Percentiles rank a stretch among this genome's conserved stretches.
Evolutionary conservation across 2,113 vertebrate species (phyloP).

Genomic region (Chroicocephalus ridibundus): DNA sequence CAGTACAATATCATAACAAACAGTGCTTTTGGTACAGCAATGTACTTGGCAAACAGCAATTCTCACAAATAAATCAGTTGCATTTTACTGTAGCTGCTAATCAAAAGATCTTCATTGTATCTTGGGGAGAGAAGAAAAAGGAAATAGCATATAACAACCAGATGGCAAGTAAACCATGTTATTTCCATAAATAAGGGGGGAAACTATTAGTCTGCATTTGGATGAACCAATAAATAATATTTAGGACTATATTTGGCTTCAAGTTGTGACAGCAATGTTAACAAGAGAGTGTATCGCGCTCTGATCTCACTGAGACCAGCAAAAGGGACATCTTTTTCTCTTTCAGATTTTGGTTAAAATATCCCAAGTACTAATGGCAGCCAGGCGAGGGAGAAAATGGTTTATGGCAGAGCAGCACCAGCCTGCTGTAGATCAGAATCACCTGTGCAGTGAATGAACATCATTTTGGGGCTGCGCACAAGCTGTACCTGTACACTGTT

Average conservation of each 20-base stretch:
- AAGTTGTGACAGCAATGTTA: background rate
- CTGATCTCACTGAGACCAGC: background rate
- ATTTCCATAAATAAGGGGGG: conserved; percentile 2
- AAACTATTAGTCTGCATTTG: conserved; percentile 13
- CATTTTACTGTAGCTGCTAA: background rate
- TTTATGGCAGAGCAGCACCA: background rate
- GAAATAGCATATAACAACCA: background rate
- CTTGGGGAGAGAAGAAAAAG: background rate
- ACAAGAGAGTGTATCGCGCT: background rate
- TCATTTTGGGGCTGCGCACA: background rate
- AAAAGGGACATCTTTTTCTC: background rate
- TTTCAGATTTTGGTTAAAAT: background rate
- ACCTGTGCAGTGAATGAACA: background rate
- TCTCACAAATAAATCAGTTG: conserved; percentile 22
- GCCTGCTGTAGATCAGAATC: background rate
- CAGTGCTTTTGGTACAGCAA: background rate
- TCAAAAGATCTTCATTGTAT: conserved; percentile 49
- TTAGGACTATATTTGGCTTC: background rate
- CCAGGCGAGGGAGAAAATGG: background rate
- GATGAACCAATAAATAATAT: background rate
- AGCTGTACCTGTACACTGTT: background rate
- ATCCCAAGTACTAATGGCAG: background rate
- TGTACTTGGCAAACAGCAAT: background rate
- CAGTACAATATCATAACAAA: conserved; percentile 47
- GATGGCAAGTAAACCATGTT: conserved; percentile 28